phyloP scores from a whole-genome alignment of 2,888 invertebrate species.

The Liposcelis brunnea region DNA sequence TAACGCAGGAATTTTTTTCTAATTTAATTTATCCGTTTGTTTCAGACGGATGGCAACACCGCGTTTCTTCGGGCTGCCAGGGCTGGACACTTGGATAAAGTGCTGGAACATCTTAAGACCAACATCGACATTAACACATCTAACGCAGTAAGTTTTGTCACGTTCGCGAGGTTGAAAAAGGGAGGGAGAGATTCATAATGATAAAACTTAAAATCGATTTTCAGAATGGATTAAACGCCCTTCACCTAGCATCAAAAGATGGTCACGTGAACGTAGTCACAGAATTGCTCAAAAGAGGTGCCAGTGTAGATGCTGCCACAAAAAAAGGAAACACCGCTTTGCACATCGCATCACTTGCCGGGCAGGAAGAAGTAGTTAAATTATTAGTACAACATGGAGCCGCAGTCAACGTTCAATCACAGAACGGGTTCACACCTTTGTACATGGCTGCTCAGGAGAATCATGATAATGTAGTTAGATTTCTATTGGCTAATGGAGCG shows the following conservation, averaged over 20 bases:
- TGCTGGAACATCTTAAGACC: constrained; percentile 82
- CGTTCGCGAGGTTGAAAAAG: too few relatives aligned
- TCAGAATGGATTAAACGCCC: constrained; percentile 91
- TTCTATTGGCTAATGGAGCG: constrained; percentile 78
- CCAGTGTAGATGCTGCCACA: constrained; percentile 87
- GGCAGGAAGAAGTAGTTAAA: constrained; percentile 84
- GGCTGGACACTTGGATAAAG: constrained; percentile 89
- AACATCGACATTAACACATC: constrained; percentile 94
- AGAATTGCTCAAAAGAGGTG: constrained; percentile 77
- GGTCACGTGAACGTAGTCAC: constrained; percentile 87
- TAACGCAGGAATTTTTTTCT: too few relatives aligned
- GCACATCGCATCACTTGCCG: constrained; percentile 94
- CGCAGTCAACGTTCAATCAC: constrained; percentile 89
- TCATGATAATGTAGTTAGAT: constrained; percentile 82
- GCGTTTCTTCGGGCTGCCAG: constrained; percentile 93
- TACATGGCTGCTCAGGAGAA: constrained; percentile 99
- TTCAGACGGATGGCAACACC: constrained; percentile 89
- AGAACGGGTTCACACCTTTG: constrained; percentile 93
- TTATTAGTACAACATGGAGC: constrained; percentile 82
- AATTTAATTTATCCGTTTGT: too few relatives aligned
- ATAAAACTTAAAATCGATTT: constrained; percentile 17
- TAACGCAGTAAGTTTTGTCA: constrained; percentile 79
- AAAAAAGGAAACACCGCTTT: constrained; percentile 95
- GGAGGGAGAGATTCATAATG: too few relatives aligned
- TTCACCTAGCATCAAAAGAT: constrained; percentile 95